These are phyloP conservation scores for Brachionus plicatilis DNA, from an alignment of 1,140 invertebrate genomes.

Conservation along the genomic window DNA sequence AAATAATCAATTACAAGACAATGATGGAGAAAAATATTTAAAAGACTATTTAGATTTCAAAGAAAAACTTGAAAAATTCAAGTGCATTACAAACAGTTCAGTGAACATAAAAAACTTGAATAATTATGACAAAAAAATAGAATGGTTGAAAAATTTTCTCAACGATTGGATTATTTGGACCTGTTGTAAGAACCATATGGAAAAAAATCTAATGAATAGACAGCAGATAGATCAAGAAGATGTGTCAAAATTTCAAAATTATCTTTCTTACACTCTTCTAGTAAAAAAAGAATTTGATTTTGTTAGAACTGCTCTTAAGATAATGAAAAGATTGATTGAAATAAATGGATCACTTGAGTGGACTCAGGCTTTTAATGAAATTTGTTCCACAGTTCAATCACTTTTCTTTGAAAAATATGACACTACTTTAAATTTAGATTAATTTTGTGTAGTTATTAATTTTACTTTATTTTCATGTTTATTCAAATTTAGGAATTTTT, in stretches of 20 bases:
- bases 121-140: not conserved
- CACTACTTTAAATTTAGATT: slow-evolving; percentile 18
- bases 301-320: not conserved
- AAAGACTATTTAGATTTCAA: slow-evolving; percentile 1
- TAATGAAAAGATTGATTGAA: slow-evolving; percentile 14
- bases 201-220: not conserved
- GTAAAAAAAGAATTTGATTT: not conserved
- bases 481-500: not conserved
- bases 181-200: not conserved
- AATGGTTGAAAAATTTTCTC: not conserved
- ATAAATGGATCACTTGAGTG: slow-evolving; percentile 28
- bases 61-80: not conserved
- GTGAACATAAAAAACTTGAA: not conserved
- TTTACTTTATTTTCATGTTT: not conserved
- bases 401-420: slow-evolving; percentile 37
- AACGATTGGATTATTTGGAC: slow-evolving; percentile 23
- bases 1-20: not conserved
- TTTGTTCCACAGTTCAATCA: not conserved
- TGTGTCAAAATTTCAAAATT: not conserved
- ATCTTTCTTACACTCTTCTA: not conserved
- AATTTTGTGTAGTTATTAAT: not conserved
- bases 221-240: slow-evolving; percentile 11
- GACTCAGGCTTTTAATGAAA: not conserved
- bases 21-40: not conserved
- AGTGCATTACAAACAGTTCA: not conserved